A percentile compares a stretch with the other conserved stretches of the same genome.
These are phyloP conservation scores for Drosophila melanica DNA, from an alignment of 1,140 invertebrate species.

Conservation along the genomic window DNA sequence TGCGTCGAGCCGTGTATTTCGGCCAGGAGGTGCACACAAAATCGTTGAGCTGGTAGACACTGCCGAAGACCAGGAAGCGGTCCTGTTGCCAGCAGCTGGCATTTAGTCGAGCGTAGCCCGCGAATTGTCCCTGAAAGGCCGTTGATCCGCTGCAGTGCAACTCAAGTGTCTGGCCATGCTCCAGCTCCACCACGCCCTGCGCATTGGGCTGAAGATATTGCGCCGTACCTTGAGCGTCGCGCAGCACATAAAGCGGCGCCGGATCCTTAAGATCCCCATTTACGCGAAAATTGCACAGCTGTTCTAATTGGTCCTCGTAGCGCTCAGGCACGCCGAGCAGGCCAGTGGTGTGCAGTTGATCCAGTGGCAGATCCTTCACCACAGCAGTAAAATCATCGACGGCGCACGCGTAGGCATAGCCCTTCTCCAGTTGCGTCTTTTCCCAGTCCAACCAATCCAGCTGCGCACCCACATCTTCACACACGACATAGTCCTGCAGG, in stretches of 20 bases:
- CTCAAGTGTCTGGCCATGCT: slow-evolving; percentile 63
- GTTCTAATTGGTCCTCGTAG: slow-evolving; percentile 12
- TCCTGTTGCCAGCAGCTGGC: slow-evolving; percentile 60
- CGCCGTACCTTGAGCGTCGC: slow-evolving; percentile 24
- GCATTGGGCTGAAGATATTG: slow-evolving; percentile 62
- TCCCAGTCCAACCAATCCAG: slow-evolving; percentile 85
- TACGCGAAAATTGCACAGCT: slow-evolving; percentile 54
- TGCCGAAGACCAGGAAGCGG: slow-evolving; percentile 58
- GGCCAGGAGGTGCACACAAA: slow-evolving; percentile 75
- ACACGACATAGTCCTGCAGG: slow-evolving; percentile 84
- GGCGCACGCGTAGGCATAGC: slow-evolving; percentile 88
- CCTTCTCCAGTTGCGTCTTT: slow-evolving; percentile 84
- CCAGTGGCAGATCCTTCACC: slow-evolving; percentile 84
- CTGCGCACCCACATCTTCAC: slow-evolving; percentile 84
- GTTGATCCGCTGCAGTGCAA: slow-evolving; percentile 59
- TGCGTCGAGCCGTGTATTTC: slow-evolving; percentile 71
- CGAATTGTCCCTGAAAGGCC: slow-evolving; percentile 50
- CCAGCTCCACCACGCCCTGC: slow-evolving; percentile 53
- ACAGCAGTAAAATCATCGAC: slow-evolving; percentile 86
- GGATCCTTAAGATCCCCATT: slow-evolving; percentile 70
- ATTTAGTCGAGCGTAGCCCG: slow-evolving; percentile 33
- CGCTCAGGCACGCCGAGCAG: slow-evolving; percentile 44
- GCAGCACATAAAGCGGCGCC: slow-evolving; percentile 57
- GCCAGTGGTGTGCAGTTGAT: slow-evolving; percentile 53
- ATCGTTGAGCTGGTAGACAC: slow-evolving; percentile 60